phyloP scores from a whole-genome alignment of 1,140 invertebrate species.

The Sinella curviseta region DNA sequence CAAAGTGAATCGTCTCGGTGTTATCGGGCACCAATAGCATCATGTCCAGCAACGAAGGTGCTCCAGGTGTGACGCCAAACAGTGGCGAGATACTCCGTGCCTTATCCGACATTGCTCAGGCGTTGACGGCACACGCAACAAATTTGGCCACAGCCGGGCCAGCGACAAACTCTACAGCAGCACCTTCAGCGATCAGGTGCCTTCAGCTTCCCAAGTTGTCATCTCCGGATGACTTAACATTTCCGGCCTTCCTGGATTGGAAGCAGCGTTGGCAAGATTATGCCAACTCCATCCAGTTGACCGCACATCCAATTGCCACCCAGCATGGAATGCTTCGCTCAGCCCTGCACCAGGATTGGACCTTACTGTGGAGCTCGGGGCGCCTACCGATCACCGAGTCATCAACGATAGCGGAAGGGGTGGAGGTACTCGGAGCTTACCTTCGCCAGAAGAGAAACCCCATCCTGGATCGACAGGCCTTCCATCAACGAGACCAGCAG shows the following conservation, averaged over 20 bases:
- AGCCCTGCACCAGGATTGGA: conserved; percentile 1
- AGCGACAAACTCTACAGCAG: not conserved
- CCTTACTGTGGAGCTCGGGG: not conserved
- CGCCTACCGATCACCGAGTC: not conserved
- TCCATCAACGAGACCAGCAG: not conserved
- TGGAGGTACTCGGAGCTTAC: not conserved
- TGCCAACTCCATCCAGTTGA: not conserved
- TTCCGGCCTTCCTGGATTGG: not conserved
- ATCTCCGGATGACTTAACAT: not conserved
- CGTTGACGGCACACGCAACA: not conserved
- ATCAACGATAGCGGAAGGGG: not conserved
- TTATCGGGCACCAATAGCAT: not conserved
- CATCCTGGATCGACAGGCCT: not conserved
- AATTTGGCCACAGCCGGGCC: not conserved
- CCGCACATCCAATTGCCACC: not conserved
- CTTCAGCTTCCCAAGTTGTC: not conserved
- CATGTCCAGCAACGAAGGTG: too few species aligned
- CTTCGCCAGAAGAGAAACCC: not conserved
- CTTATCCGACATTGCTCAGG: not conserved
- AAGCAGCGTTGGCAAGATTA: not conserved
- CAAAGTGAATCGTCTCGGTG: not conserved
- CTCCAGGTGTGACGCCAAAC: too few species aligned
- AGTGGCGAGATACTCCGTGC: not conserved
- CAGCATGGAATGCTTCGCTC: not conserved
- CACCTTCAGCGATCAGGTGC: not conserved